These are phyloP conservation scores for Oriolus oriolus DNA, from an alignment of 2,113 vertebrate genomes.

Conservation along the genomic window DNA sequence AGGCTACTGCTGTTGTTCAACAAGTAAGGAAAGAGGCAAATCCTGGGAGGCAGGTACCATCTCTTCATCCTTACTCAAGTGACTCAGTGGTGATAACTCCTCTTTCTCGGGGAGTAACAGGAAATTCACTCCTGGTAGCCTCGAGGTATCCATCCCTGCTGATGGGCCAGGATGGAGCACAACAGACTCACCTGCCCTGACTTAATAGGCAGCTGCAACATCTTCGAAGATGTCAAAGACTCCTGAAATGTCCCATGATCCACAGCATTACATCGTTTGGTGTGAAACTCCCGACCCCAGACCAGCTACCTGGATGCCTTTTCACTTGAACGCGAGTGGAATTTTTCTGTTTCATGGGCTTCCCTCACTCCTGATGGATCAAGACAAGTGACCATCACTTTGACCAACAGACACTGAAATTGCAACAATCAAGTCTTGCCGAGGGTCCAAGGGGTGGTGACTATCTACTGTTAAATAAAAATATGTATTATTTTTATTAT, in stretches of 20 bases:
- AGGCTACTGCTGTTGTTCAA: not conserved
- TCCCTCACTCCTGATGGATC: not conserved
- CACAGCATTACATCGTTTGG: fast-evolving
- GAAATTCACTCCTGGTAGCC: not conserved
- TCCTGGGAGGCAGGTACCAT: not conserved
- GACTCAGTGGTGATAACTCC: not conserved
- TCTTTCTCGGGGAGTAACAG: fast-evolving
- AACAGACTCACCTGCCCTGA: not conserved
- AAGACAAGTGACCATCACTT: not conserved
- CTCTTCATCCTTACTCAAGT: not conserved
- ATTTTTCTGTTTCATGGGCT: not conserved
- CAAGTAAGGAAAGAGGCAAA: not conserved
- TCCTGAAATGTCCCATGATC: not conserved
- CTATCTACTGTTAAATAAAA: not conserved
- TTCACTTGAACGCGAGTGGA: not conserved
- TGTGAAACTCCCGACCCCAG: not conserved
- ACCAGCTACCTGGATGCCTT: fast-evolving
- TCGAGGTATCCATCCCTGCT: not conserved
- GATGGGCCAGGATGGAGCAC: not conserved
- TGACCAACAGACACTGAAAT: not conserved
- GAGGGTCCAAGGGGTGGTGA: not conserved
- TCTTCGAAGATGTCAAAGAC: not conserved
- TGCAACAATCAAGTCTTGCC: not conserved
- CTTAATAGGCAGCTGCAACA: not conserved
- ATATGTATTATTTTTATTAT: not conserved